Percentiles rank a stretch among this genome's conserved stretches.
Evolutionary conservation across 2,113 vertebrate species (phyloP).

Genomic region (Columba livia): DNA sequence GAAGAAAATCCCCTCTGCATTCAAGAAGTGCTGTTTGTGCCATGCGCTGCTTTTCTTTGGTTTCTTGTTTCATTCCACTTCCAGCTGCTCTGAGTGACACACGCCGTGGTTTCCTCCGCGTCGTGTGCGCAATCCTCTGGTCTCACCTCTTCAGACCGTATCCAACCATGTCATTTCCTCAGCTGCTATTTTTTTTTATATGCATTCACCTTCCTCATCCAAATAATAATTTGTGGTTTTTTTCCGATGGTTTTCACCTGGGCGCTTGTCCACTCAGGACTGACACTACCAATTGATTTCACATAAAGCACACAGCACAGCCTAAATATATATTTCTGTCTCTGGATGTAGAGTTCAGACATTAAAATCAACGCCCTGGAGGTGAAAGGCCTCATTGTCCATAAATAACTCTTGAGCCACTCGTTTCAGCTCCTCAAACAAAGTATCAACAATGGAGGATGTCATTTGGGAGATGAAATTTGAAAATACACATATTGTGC

Average conservation of each 20-base stretch:
- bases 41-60: background rate
- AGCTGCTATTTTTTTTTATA: background rate
- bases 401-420: constrained; percentile 24
- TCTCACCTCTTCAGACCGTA: background rate
- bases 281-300: constrained; percentile 19
- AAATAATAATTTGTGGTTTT: background rate
- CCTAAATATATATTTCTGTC: background rate
- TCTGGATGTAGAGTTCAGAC: background rate
- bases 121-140: background rate
- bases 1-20: background rate
- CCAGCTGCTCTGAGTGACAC: background rate
- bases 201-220: background rate
- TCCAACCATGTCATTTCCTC: background rate
- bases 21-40: background rate
- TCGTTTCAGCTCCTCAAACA: background rate
- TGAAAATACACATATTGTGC: background rate
- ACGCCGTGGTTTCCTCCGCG: background rate
- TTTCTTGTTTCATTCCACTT: background rate
- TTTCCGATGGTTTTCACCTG: background rate
- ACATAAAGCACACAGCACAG: background rate
- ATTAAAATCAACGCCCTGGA: constrained; percentile 27
- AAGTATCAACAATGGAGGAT: background rate
- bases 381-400: background rate
- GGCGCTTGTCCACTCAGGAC: background rate
- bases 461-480: background rate